Evolutionary conservation across 2,888 invertebrate species (phyloP).

Genomic region (Dendrolimus houi): DNA sequence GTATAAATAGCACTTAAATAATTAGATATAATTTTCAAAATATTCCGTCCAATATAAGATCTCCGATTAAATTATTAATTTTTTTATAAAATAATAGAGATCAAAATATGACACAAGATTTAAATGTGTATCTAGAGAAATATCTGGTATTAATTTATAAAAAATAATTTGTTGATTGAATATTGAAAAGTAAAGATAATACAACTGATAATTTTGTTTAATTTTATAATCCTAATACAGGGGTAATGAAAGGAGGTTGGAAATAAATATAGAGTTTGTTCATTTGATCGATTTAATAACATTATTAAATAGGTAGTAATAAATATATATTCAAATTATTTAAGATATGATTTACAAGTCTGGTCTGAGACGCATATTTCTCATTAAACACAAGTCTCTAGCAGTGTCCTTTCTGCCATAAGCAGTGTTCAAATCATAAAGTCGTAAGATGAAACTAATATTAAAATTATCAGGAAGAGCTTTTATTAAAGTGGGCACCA

Average conservation of each 20-base stretch:
- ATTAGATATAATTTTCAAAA: background rate
- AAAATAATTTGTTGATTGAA: conserved; percentile 38
- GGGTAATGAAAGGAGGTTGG: no score
- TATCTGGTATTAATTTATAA: conserved; percentile 39
- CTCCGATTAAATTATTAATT: conserved; percentile 12
- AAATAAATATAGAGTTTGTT: background rate
- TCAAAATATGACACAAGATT: conserved; percentile 20
- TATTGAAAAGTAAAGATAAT: conserved; percentile 38
- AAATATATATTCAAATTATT: background rate
- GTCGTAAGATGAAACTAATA: conserved; percentile 82
- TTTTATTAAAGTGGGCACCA: conserved; percentile 88
- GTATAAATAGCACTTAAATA: no score
- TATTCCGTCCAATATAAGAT: conserved; percentile 15
- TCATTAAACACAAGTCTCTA: conserved; percentile 89
- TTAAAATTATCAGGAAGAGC: conserved; percentile 86
- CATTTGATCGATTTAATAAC: background rate
- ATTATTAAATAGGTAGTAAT: background rate
- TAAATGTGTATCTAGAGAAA: conserved; percentile 16
- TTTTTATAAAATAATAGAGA: conserved; percentile 28
- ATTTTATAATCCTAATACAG: conserved; percentile 1
- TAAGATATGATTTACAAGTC: conserved; percentile 31
- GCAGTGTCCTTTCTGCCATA: conserved; percentile 90
- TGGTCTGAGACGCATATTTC: conserved; percentile 85
- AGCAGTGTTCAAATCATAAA: conserved; percentile 86
- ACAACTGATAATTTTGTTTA: conserved; percentile 5